These are phyloP conservation scores for Darevskia nairensis DNA, from an alignment of 2,797 vertebrate species.

Conservation along the genomic window DNA sequence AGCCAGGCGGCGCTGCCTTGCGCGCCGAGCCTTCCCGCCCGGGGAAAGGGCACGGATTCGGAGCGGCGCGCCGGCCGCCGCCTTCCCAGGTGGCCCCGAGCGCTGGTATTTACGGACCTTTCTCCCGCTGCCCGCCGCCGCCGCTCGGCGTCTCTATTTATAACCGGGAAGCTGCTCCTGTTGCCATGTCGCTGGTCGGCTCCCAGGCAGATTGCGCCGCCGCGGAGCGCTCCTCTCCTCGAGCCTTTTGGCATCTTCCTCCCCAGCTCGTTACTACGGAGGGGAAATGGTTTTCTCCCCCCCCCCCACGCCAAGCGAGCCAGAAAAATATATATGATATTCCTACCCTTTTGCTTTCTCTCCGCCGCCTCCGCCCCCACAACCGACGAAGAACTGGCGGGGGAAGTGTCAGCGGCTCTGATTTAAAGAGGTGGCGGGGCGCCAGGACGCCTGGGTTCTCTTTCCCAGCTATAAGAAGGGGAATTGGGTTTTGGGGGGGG, in stretches of 20 bases:
- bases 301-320: background rate
- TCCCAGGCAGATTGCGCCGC: background rate
- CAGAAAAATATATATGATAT: conserved; percentile 27
- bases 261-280: conserved; percentile 39
- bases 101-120: conserved; percentile 62
- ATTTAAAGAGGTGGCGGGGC: conserved; percentile 51
- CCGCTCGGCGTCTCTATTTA: conserved; percentile 62
- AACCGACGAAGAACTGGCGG: background rate
- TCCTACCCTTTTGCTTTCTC: background rate
- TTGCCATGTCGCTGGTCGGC: conserved; percentile 46
- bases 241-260: background rate
- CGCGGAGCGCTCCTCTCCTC: background rate
- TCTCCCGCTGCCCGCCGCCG: conserved; percentile 6
- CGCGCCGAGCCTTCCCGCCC: background rate
- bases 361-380: no score
- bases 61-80: background rate
- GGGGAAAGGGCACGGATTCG: conserved; percentile 25
- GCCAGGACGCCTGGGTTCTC: conserved; percentile 54
- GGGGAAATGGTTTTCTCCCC: conserved; percentile 28
- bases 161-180: conserved; percentile 60
- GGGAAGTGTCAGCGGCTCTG: conserved; percentile 27
- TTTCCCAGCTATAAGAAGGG: background rate
- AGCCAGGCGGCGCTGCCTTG: background rate
- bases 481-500: background rate
- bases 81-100: conserved; percentile 30